Evolutionary conservation across 2,113 vertebrate genomes (phyloP), one percentile per base, ranked within the genome.

Genomic region (Bostrychus sinensis): DNA sequence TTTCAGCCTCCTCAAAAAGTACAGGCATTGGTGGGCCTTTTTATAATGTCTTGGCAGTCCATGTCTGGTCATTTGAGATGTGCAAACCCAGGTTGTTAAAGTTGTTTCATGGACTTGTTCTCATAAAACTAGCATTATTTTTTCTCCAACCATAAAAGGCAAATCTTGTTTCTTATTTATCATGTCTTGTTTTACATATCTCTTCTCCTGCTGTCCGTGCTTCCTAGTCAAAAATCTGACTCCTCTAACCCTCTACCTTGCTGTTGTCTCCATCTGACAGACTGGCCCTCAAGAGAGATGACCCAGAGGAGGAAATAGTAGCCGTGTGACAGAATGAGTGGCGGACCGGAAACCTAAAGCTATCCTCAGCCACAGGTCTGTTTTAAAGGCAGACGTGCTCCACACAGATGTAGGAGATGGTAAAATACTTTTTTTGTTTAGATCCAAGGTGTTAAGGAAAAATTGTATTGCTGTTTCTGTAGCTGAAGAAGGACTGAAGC

Each of bases 261-360:
- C 37, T 57, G 36, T 42, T 14, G 17, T 69, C 64, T 63, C 23
- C 5, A 14, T 39, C 69, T 86, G 85, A 86, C 75, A 87, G 67
- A 79, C 62, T 65, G 46, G 72, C 73, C 67, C 83, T 78, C 87
- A 17, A 38, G 71, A 80, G 83, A 78, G 66, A 23, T 69, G 82
- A 78, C 82, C 84, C 70, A 22, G 69, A 84, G 64, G 67, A 79
- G 46, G 50, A 73, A 81, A 72, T 75, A 75, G 80, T 80, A 89
- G 69, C 74, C 28, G 13, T 68, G 78, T 82, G 80, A 86, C 85
- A 85, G 51, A 63, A 56, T 77, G 82, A 83, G 77, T 83, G 87
- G 75, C 81, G 76, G 82, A 80, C 65, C 66, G 70, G 73, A 87
- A 82, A 82, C 72, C 64, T 75, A 66, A 59, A 69, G 71, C 72